Evolutionary conservation across 2,797 vertebrate genomes (phyloP).

Genomic region (Heliangelus exortis): DNA sequence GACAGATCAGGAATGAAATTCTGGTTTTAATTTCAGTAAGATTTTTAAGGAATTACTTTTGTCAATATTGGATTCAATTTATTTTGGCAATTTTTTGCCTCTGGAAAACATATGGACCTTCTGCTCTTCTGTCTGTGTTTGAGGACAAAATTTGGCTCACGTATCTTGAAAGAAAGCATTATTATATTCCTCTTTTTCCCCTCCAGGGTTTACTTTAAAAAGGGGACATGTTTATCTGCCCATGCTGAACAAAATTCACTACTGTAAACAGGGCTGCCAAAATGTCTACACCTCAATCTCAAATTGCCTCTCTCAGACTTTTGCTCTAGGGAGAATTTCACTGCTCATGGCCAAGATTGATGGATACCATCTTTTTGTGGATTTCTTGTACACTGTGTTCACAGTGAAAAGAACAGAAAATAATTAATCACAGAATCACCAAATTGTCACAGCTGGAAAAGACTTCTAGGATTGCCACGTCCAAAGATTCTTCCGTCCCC

Average conservation of each 20-base stretch:
- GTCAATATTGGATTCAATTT: background rate
- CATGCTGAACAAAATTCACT: background rate
- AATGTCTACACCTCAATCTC: background rate
- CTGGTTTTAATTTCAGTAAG: background rate
- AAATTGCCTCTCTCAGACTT: background rate
- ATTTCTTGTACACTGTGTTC: background rate
- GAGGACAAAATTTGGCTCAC: background rate
- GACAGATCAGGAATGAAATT: background rate
- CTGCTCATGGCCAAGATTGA: background rate
- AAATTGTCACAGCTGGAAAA: too few species aligned
- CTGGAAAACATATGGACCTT: accelerated
- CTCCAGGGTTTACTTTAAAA: background rate
- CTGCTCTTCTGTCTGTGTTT: background rate
- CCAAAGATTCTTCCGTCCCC: too few species aligned
- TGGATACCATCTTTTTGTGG: background rate
- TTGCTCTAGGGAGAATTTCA: background rate
- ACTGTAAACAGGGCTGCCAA: background rate
- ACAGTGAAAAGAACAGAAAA: background rate
- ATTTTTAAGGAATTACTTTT: background rate
- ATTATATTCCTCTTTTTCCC: background rate
- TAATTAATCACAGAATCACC: too few species aligned
- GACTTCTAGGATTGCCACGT: too few species aligned
- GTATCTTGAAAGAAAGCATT: background rate
- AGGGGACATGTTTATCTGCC: background rate
- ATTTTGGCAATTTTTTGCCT: background rate